phyloP scores from a whole-genome alignment of 2,113 vertebrate species.

The Lynx canadensis region DNA sequence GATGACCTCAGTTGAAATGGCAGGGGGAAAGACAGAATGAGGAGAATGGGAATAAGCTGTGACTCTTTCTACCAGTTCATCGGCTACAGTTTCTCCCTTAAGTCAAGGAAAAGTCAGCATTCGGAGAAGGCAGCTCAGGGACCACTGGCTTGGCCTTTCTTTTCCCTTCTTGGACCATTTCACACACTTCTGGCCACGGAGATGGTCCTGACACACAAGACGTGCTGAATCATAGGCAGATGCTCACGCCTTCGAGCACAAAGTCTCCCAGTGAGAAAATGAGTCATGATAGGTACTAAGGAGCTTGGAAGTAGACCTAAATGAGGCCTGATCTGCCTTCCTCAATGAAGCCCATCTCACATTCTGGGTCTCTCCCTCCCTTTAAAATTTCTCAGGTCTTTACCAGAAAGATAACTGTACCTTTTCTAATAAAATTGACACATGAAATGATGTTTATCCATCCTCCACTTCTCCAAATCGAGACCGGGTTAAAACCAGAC shows the following conservation, averaged over 20 bases:
- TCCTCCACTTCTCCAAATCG: neutral
- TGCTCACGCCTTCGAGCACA: neutral
- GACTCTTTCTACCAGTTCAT: neutral
- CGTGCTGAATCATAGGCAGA: neutral
- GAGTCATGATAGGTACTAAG: neutral
- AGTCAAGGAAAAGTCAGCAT: neutral
- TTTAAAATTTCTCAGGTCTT: conserved; percentile 44
- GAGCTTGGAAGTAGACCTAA: neutral
- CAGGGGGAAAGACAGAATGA: no score
- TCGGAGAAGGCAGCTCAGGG: neutral
- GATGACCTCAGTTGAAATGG: neutral
- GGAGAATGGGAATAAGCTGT: neutral
- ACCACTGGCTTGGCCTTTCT: neutral
- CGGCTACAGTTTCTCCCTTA: neutral
- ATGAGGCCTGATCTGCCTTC: neutral
- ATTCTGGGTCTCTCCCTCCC: neutral
- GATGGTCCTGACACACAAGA: neutral
- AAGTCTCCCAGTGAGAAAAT: neutral
- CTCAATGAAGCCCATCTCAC: neutral
- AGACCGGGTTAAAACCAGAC: conserved; percentile 15
- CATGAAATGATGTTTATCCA: neutral
- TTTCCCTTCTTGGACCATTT: neutral
- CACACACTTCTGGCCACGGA: neutral
- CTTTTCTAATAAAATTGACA: neutral
- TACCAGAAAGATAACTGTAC: conserved; percentile 46